Evolutionary conservation across 2,113 vertebrate species (phyloP).

Genomic region (Phycodurus eques): DNA sequence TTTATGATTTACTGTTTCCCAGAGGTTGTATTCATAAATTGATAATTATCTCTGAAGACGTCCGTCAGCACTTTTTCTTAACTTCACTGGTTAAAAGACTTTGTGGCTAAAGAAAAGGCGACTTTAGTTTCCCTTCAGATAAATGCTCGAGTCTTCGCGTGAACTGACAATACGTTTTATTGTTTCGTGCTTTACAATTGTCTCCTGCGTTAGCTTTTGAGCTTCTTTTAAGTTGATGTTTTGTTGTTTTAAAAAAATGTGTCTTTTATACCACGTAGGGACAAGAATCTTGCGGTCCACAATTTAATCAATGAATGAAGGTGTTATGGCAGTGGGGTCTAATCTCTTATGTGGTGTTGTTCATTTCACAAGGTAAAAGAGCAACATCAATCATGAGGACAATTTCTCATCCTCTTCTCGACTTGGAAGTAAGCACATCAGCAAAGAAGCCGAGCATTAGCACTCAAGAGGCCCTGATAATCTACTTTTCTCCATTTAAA

Average conservation of each 20-base stretch:
- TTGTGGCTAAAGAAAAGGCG: slow-evolving; percentile 47
- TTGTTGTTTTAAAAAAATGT: not conserved
- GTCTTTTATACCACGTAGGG: not conserved
- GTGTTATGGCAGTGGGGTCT: no score
- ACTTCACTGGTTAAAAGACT: slow-evolving; percentile 55
- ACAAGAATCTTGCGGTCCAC: not conserved
- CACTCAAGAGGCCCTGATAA: slow-evolving; percentile 43
- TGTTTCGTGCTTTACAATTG: slow-evolving; percentile 9
- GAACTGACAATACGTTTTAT: slow-evolving; percentile 39
- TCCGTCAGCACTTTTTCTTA: slow-evolving; percentile 66
- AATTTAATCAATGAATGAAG: no score
- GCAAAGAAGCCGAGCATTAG: slow-evolving; percentile 58
- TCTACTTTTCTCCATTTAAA: slow-evolving; percentile 58
- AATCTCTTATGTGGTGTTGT: slow-evolving; percentile 14
- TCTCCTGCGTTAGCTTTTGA: slow-evolving; percentile 14
- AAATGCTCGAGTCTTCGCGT: slow-evolving; percentile 46
- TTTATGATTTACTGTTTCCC: slow-evolving; percentile 68
- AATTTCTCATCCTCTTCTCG: slow-evolving; percentile 58
- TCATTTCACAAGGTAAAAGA: slow-evolving; percentile 59
- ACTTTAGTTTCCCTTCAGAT: slow-evolving; percentile 31
- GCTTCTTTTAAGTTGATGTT: slow-evolving; percentile 18
- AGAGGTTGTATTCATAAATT: slow-evolving; percentile 60
- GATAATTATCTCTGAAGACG: slow-evolving; percentile 16
- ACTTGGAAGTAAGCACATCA: slow-evolving; percentile 56
- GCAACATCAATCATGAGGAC: slow-evolving; percentile 52